Conservation (phyloP, 2,888 invertebrate genomes). For the Tachina lurida region DNA sequence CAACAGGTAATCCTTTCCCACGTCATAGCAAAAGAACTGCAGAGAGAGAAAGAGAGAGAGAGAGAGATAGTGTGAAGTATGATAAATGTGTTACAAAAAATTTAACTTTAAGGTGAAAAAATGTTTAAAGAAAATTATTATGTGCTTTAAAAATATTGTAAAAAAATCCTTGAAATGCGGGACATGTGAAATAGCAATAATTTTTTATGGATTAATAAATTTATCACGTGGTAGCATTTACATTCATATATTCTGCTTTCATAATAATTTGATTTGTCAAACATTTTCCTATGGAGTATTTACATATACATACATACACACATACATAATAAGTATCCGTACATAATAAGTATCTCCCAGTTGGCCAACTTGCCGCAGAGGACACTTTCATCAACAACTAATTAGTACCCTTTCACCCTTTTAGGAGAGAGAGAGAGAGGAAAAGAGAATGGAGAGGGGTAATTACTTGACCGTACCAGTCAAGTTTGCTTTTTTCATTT, state of each 20-base stretch:
- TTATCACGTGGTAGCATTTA: conserved; percentile 20
- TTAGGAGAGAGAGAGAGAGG: too few relatives aligned
- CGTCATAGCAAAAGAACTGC: neutral
- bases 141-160: conserved; percentile 27
- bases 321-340: too few relatives aligned
- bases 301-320: too few relatives aligned
- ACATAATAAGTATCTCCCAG: too few relatives aligned
- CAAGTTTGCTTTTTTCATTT: too few relatives aligned
- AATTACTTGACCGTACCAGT: too few relatives aligned
- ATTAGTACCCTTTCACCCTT: too few relatives aligned
- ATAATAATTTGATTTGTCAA: conserved; percentile 24
- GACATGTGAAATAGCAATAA: conserved; percentile 40
- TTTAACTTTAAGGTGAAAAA: neutral
- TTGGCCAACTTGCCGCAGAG: too few relatives aligned
- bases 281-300: conserved; percentile 20
- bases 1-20: conserved; percentile 30
- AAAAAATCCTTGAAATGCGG: conserved; percentile 66
- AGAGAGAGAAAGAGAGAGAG: neutral
- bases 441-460: too few relatives aligned
- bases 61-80: neutral
- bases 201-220: conserved; percentile 49
- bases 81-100: neutral
- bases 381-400: too few relatives aligned
- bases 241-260: neutral
- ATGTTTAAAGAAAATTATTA: conserved; percentile 2